phyloP scores from a whole-genome alignment of 2,113 vertebrate genomes.

The Speoplatyrhinus poulsoni region DNA sequence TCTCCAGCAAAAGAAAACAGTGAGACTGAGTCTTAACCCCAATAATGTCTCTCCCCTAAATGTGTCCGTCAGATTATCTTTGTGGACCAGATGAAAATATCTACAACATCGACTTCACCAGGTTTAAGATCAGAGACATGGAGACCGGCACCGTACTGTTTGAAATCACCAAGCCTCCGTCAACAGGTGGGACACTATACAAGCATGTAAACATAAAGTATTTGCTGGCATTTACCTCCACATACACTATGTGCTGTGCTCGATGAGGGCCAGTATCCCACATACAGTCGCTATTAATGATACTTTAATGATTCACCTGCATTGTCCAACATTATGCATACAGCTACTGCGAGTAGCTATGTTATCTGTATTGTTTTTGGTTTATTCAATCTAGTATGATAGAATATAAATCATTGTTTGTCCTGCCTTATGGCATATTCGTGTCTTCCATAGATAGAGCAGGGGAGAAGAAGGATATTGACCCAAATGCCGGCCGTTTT shows the following conservation, averaged over 20 bases:
- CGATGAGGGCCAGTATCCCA: background rate
- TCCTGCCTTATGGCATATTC: background rate
- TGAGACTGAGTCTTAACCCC: background rate
- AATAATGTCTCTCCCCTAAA: background rate
- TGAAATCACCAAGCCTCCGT: conserved; percentile 96
- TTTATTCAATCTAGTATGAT: no score
- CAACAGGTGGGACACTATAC: conserved; percentile 72
- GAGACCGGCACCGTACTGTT: conserved; percentile 94
- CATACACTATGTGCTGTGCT: no score
- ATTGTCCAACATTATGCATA: background rate
- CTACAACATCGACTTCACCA: conserved; percentile 95
- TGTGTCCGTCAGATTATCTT: conserved; percentile 83
- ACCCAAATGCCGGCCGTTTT: conserved; percentile 91
- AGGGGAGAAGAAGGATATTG: conserved; percentile 84
- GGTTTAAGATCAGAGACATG: conserved; percentile 99
- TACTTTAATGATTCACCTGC: background rate
- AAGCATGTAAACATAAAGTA: background rate
- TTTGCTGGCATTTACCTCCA: background rate
- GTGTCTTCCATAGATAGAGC: conserved; percentile 69
- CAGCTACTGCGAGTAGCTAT: background rate
- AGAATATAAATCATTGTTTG: background rate
- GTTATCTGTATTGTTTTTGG: background rate
- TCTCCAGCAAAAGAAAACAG: background rate
- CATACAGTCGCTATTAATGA: background rate
- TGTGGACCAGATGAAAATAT: conserved; percentile 93